Evolutionary conservation across 2,113 vertebrate genomes (phyloP), one percentile per base, ranked within the genome.

Genomic region (Cottus gobio): DNA sequence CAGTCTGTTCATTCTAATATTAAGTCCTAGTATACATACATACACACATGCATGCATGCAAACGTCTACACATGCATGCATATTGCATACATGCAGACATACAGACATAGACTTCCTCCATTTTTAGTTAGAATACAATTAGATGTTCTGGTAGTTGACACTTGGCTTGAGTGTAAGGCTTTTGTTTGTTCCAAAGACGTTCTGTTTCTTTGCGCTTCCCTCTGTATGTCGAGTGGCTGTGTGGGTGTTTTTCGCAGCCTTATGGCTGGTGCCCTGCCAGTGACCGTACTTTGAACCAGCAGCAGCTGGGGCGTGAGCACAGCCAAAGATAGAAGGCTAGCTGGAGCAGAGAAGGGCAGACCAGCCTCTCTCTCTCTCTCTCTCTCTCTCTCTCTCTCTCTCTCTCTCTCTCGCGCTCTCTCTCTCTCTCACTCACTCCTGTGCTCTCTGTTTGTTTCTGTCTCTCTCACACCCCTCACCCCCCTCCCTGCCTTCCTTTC

Each of bases 201-300:
- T 92, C 85, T 84, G 89, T 92, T 86, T 90, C 85, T 72, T 85
- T 78, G 60, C 31, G 66, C 85, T 89, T 84, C 44, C 68, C 84
- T 70, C 85, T 71, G 80, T 71, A 65, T 86, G 70, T 84, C 84
- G 86, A 89, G 87, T 85, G 87, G 90, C 84, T 79, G 80, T 57
- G 90, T 88, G 89, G 86, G 84, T 89, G 85, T 86, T 85, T 89
- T 89, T 88, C 39, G 46, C 90, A 91, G 91, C 73, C 42, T 62
- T 88, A 75, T 61, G 70, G 60, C 89, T 95, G 92, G 91, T 88
- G 70, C 57, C 48, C 73, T 85, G 94, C 95, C 95, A 94, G 62
- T 95, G 95, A 96, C 95, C 93, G 95, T 96, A 90, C 95, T 94
- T 91, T 95, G 94, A 96, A 95, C 95, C 89, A 93, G 71, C 93